Evolutionary conservation across 2,888 invertebrate genomes (phyloP), one percentile per base, ranked within the genome.

Genomic region (Drosophila subsilvestris): DNA sequence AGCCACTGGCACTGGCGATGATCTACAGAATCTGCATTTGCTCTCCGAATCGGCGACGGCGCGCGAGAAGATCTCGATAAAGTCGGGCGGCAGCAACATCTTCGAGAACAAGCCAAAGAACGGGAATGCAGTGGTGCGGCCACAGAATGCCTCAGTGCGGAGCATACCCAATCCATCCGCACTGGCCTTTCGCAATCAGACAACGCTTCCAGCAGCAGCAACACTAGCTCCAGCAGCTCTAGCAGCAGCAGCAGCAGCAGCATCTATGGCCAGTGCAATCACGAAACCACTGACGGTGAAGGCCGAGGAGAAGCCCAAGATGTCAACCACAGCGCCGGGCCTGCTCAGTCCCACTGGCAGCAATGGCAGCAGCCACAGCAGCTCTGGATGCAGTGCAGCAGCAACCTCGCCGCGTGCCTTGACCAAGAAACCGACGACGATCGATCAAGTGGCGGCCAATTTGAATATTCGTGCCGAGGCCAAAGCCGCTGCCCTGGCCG

Each of bases 101-200:
- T 54, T 80, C 74, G 73, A 87, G 71, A 69, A 93, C 92, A 91
- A 91, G 77, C 78, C 87, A 54, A 88, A 88, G 58, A 84, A 81
- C 57, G 83, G 77, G 43, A 71, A 71, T 72, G 73, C 88, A 10
- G 67, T 90, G 63, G 84, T 91, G 18, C 93, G 88, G 14, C 92
- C 91, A 17, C 92, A 92, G 72, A 95, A 94, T 84, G 94, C 94
- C 63, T 94, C 93, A 22, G 94, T 95, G 27, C 91, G 95, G 47
- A 94, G 94, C 78, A 95, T 95, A 74, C 94, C 95, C 6, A 94
- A 95, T 90, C 94, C 94, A 6, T 94, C 94, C 57, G 92, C 94
- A 9, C 77, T 95, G 77, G 93, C 94, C 45, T 93, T 93, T 76
- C 93, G 94, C 68, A 94, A 94, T 80, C 91, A 91, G 74, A 78